Percentiles rank a stretch among this genome's conserved stretches.
Conservation (phyloP, 2,113 vertebrate genomes). For the Dasyurus viverrinus region DNA sequence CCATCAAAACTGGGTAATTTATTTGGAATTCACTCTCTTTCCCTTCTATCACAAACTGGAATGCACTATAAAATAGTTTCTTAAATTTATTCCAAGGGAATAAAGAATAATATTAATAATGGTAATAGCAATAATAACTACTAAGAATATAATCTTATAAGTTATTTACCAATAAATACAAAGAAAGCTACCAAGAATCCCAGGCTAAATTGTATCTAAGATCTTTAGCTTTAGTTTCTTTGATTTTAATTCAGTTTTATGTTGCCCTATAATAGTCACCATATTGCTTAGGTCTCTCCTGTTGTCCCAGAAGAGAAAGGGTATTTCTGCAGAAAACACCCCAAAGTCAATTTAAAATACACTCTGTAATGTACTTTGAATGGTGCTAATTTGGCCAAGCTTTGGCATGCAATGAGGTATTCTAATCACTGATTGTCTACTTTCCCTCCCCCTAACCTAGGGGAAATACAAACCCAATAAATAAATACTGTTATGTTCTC, state of each 20-base stretch:
- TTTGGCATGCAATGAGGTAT: not conserved
- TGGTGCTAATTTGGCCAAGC: not conserved
- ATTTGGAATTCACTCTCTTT: not conserved
- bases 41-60: not conserved
- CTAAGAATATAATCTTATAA: no score
- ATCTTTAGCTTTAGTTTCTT: not conserved
- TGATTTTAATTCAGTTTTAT: not conserved
- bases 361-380: not conserved
- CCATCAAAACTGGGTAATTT: not conserved
- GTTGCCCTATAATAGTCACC: not conserved
- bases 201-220: rapidly evolving
- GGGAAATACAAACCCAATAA: not conserved
- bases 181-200: not conserved
- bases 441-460: not conserved
- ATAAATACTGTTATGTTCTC: not conserved
- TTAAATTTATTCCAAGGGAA: not conserved
- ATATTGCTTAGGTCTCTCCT: not conserved
- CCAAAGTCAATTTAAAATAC: not conserved
- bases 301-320: not conserved
- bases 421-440: not conserved
- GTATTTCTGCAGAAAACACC: not conserved
- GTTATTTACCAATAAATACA: not conserved
- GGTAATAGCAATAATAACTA: no score
- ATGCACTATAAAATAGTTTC: not conserved
- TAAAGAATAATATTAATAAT: not conserved